A percentile compares a stretch with the other conserved stretches of the same genome.
These are phyloP conservation scores for Blastomussa wellsi DNA, from an alignment of 92 coral and sea anemone genomes.

Conservation along the genomic window DNA sequence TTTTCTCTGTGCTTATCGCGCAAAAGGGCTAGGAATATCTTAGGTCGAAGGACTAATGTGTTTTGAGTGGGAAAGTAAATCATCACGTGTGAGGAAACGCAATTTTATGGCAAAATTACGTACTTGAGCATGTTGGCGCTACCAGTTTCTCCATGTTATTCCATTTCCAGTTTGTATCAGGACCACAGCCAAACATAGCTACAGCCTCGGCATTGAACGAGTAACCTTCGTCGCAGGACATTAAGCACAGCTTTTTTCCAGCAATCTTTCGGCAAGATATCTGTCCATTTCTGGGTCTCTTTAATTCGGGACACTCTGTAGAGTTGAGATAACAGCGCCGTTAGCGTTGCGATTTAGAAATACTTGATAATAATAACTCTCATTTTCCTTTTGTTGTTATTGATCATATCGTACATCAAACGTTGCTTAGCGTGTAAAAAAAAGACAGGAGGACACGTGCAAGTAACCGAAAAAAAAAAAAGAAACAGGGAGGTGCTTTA, in stretches of 20 bases:
- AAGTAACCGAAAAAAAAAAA: too few relatives aligned
- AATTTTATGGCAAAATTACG: not conserved
- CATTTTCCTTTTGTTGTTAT: too few relatives aligned
- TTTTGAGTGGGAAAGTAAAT: not conserved
- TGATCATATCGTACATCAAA: too few relatives aligned
- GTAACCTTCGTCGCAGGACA: conserved; percentile 46
- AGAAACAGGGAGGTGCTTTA: too few relatives aligned
- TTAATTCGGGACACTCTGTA: not conserved
- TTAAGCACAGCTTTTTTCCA: conserved; percentile 33
- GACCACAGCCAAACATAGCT: conserved; percentile 57
- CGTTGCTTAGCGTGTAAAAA: too few relatives aligned
- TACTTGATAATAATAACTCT: too few relatives aligned
- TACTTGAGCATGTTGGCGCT: conserved; percentile 54
- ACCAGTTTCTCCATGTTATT: conserved; percentile 22
- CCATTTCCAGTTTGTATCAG: conserved; percentile 66
- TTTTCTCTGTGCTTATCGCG: too few relatives aligned
- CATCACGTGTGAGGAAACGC: too few relatives aligned
- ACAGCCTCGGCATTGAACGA: conserved; percentile 39
- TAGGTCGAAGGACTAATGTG: not conserved
- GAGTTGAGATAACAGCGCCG: not conserved
- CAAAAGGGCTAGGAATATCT: too few relatives aligned
- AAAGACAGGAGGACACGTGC: too few relatives aligned
- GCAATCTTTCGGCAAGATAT: conserved; percentile 16
- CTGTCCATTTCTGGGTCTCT: not conserved
- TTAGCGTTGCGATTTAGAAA: not conserved